Base-by-base conservation (phyloP, 2,797 vertebrate genomes). In the Chiroxiphia lanceolata region DNA sequence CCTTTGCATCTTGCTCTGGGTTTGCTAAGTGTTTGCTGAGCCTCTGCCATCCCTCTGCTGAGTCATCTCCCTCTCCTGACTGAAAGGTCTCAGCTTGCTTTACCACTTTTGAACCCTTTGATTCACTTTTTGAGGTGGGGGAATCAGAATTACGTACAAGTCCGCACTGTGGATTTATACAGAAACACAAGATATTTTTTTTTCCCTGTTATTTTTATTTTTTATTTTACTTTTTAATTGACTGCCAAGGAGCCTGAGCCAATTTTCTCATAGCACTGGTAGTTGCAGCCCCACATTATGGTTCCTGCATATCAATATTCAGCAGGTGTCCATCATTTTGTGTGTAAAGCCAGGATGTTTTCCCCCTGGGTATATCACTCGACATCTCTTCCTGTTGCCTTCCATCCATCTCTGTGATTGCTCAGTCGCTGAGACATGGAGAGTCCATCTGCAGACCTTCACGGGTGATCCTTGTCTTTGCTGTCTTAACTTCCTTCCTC, bases 401-500 rank as follows among this genome's bases (percentile, higher is more conserved):
- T 54, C 54, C 63, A 72, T 94, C 70, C 75, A 44, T 94, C 83
- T 54, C 10, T 4, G 53, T 51, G 87, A 90, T 69, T 38, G 67
- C 70, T 65, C 27, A 6, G 50, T 36, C 74, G 5, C 29, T 22
- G 59, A 53, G 45, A 61, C 50, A 47, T 11, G 63, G 42, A 40
- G 69, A 63, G 78, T 87, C 92, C 81, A 72, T 76, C 94, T 94
- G 90, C 83, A 95, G 45, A 45, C 42, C 77, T 71, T 67, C 3
- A 4, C 67, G 47, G 94, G 83, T 79, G 90, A 83, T 54, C 59
- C 38, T 87, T 47, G 31, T 57, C 53, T 75, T 53, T 13, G 1
- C 42, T 50, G 34, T 15, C 82, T 61, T 61, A 40, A 5, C 34
- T 57, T 26, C 26, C 59, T 60, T 18, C 22, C 14, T 45, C 27